Percentiles rank a stretch among this genome's conserved stretches.
These are phyloP conservation scores for Monoplex corrugatus DNA, from an alignment of 2,888 invertebrate species.

Conservation along the genomic window DNA sequence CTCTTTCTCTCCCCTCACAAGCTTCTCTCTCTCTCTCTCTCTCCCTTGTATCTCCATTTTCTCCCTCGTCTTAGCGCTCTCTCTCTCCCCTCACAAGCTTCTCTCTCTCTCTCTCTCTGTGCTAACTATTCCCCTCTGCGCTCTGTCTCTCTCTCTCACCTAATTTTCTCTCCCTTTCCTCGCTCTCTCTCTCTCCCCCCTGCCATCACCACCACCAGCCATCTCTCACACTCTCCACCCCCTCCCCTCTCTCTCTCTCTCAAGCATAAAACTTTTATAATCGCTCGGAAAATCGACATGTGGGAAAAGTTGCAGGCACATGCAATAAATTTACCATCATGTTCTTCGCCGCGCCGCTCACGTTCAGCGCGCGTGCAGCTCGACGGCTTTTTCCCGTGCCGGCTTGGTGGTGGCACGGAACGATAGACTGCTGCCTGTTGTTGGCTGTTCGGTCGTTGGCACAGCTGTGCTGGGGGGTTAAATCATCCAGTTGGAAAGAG, in stretches of 20 bases:
- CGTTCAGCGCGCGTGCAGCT: not conserved
- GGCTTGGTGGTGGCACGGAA: not conserved
- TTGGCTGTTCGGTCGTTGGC: not conserved
- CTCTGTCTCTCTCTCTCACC: not conserved
- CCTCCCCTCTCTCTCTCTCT: conserved; percentile 13
- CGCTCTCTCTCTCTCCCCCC: not conserved
- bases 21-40: not conserved
- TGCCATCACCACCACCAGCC: not conserved
- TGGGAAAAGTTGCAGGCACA: conserved; percentile 11
- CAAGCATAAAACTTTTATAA: not conserved
- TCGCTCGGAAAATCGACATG: conserved; percentile 20
- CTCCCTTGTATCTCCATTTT: not conserved
- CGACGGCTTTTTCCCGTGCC: not conserved
- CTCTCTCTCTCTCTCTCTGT: not conserved
- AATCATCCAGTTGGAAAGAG: not conserved
- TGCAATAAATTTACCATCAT: conserved; percentile 18
- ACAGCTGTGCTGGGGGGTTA: not conserved
- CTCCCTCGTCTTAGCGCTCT: not conserved
- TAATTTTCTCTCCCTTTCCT: too few species aligned
- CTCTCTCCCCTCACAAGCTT: not conserved
- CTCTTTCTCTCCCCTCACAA: not conserved
- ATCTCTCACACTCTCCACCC: not conserved
- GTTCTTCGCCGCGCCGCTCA: not conserved
- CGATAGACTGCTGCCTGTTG: not conserved
- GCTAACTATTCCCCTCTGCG: not conserved